phyloP scores from a whole-genome alignment of 2,888 invertebrate species.

The Ormyrus rosae region DNA sequence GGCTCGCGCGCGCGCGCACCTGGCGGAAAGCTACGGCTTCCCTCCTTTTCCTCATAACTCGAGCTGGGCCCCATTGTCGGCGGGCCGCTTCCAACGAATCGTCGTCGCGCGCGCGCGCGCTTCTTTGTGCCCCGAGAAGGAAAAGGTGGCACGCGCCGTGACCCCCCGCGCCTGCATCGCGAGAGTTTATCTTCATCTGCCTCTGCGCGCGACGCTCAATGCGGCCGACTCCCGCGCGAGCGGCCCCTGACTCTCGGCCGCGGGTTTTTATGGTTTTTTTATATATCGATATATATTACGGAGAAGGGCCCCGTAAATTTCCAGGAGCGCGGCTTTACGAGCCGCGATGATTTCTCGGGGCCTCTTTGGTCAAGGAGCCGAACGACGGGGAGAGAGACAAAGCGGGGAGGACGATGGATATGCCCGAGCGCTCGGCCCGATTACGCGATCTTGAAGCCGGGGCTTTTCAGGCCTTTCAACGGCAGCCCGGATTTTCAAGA shows the following conservation, averaged over 20 bases:
- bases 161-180: constrained; percentile 24
- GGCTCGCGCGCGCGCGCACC: constrained; percentile 58
- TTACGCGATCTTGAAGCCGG: too few relatives aligned
- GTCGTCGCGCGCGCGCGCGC: constrained; percentile 27
- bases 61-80: constrained; percentile 40
- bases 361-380: background rate
- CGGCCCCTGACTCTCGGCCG: constrained; percentile 13
- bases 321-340: constrained; percentile 5
- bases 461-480: too few relatives aligned
- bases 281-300: constrained; percentile 21
- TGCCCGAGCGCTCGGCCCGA: too few relatives aligned
- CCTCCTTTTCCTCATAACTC: constrained; percentile 43
- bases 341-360: background rate
- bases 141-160: constrained; percentile 50
- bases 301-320: constrained; percentile 47
- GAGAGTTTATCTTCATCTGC: constrained; percentile 48
- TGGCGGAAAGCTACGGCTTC: constrained; percentile 57
- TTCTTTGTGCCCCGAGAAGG: background rate
- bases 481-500: too few relatives aligned
- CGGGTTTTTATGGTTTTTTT: constrained; percentile 35
- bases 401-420: too few relatives aligned
- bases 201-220: background rate
- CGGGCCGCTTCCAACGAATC: constrained; percentile 42
- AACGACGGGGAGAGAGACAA: too few relatives aligned
- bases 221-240: constrained; percentile 26